Base-by-base conservation (phyloP, 2,797 vertebrate species). In the Acrossocheilus fasciatus region DNA sequence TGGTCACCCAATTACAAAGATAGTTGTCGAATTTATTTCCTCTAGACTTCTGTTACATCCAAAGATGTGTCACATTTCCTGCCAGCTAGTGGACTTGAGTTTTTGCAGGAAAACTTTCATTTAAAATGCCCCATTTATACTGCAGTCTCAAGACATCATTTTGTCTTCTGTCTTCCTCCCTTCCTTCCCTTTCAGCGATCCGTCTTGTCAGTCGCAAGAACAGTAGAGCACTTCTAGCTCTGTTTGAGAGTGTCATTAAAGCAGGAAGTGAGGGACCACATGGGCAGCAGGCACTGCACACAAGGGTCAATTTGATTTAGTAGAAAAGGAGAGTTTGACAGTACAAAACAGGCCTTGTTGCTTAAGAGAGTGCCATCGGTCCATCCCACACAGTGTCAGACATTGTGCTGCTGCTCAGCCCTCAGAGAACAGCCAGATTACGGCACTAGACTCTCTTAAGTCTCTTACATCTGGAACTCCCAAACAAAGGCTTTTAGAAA, bases 301-400 rank as follows among this genome's bases (percentile, higher is more conserved):
- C 82, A 90, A 87, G 77, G 89, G 84, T 91, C 87, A 64, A 84
- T 91, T 85, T 72, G 83, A 90, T 90, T 90, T 76, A 89, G 45
- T 86, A 85, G 88, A 89, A 75, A 81, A 68, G 14, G 57, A 84
- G 72, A 87, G 85, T 91, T n/a, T 81, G 64, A 43, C 57, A 30
- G 82, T 80, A 94, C 94, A 95, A 92, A 91, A 88, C 87, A 18
- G 81, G 89, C 92, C 90, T 94, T 94, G 94, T 95, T 92, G 81
- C 86, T 57, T 9, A 43, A 76, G 47, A 84, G 77, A 83, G 88
- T 89, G 78, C 30, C 80, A 12, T 87, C 30, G 64, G 85, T 84
- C 82, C 1, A 76, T 80, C 84, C 84, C 87, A 78, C 75, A 93
- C 94, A 93, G 88, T 91, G 90, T 90, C 70, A 30, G 70, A 89